A percentile compares a stretch with the other conserved stretches of the same genome.
These are phyloP conservation scores for Drosophila obscura DNA, from an alignment of 1,140 invertebrate species.

Conservation along the genomic window DNA sequence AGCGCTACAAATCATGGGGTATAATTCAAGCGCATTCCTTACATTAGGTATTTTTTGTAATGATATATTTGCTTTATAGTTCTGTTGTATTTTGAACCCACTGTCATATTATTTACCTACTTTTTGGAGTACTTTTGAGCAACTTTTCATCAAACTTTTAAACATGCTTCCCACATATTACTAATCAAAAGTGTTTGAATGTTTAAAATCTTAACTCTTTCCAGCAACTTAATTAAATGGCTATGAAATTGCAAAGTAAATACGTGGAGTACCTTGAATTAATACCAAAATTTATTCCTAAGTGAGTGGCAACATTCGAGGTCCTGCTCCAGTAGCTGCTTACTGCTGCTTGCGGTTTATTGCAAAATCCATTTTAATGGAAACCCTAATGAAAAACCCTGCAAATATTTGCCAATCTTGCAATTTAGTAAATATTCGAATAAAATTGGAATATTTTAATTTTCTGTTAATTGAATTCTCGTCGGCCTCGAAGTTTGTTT, in stretches of 20 bases:
- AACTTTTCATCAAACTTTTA: too few relatives aligned
- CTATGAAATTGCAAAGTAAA: background rate
- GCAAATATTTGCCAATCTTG: conserved; percentile 52
- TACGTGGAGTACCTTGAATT: conserved; percentile 2
- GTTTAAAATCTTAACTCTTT: background rate
- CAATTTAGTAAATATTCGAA: conserved; percentile 33
- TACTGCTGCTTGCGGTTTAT: conserved; percentile 30
- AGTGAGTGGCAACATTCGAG: background rate
- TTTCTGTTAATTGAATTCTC: conserved; percentile 45
- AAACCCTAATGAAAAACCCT: conserved; percentile 33
- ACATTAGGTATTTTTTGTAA: too few relatives aligned
- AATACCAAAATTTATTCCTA: conserved; percentile 11
- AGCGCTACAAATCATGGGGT: too few relatives aligned
- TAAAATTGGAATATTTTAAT: conserved; percentile 38
- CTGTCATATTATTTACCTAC: too few relatives aligned
- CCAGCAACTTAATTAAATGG: conserved; percentile 22
- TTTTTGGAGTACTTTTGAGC: too few relatives aligned
- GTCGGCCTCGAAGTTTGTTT: conserved; percentile 26
- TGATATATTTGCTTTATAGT: too few relatives aligned
- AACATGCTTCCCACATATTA: background rate
- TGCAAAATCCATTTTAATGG: conserved; percentile 40
- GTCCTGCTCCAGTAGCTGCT: conserved; percentile 6
- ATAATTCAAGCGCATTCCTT: too few relatives aligned
- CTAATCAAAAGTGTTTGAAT: background rate
- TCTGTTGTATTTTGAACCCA: too few relatives aligned